These are phyloP conservation scores for Myotis davidii DNA, from an alignment of 2,113 vertebrate genomes.

Conservation along the genomic window DNA sequence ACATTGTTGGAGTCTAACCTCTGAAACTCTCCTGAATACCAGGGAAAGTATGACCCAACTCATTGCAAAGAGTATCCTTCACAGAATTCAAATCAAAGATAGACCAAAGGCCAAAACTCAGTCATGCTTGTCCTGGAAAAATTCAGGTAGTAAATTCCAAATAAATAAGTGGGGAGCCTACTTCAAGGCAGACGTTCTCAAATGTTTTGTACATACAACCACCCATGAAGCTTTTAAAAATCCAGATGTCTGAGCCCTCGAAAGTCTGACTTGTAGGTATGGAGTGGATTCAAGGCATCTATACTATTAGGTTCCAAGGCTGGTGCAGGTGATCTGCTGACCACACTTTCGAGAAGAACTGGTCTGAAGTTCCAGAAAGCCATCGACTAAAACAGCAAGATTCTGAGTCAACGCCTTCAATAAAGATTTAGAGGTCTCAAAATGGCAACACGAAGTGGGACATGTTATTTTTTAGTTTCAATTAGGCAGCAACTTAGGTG, in stretches of 20 bases:
- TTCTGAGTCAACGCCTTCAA: not conserved
- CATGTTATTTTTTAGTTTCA: not conserved
- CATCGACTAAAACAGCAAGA: not conserved
- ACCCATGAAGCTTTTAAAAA: not conserved
- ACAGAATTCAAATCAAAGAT: slow-evolving; percentile 40
- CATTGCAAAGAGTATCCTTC: not conserved
- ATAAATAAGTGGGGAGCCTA: not conserved
- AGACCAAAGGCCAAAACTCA: slow-evolving; percentile 2
- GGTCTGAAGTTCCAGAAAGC: slow-evolving; percentile 4
- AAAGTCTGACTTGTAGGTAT: not conserved
- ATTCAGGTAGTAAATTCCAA: not conserved
- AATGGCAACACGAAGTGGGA: not conserved
- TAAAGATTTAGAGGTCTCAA: slow-evolving; percentile 16
- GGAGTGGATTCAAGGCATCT: not conserved
- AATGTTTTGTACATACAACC: not conserved
- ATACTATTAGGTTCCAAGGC: not conserved
- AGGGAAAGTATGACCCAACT: not conserved
- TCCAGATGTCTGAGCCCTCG: not conserved
- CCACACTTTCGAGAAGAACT: not conserved
- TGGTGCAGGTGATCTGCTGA: not conserved
- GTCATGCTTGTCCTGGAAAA: not conserved
- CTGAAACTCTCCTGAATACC: not conserved
- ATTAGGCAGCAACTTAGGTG: slow-evolving; percentile 31
- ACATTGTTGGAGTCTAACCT: not conserved
- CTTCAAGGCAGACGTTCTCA: not conserved